Evolutionary conservation across 2,888 invertebrate genomes (phyloP), one percentile per base, ranked within the genome.

Genomic region (Abrostola triplasia): DNA sequence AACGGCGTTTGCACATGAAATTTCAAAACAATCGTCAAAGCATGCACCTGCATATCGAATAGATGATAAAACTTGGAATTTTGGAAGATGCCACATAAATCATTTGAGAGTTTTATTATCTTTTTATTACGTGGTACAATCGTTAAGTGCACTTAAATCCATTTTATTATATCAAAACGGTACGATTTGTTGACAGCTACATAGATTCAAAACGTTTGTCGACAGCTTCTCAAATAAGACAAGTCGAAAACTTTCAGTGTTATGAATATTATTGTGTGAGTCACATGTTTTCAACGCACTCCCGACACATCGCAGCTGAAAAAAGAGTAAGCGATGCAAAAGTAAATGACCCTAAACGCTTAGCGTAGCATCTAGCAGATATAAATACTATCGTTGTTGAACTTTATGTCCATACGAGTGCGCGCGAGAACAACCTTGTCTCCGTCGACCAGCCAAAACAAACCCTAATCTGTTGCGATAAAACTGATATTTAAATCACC

Each of bases 301-400:
- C 73, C 75, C 76, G 61, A 66, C 79, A 80, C 76, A 80, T 72
- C 79, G 79, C 80, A 76, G 77, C 84, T 87, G 85, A 86, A 89
- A 89, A 85, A 88, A 84, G 79, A 85, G 80, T 79, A 78, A 79
- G 77, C 84, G 73, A 82, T 80, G 80, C 76, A 72, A 88, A 88
- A 90, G 87, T 88, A 91, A 91, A 91, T 90, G 88, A 90, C 90
- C 90, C 90, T 89, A 89, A 90, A 90, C 87, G 86, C 85, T 87
- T 87, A 88, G 86, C 86, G 71, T 83, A 83, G 81, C 86, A 88
- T 87, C 88, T 84, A 88, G 78, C 83, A 86, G 90, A 88, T 90
- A 91, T 90, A 90, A 91, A 91, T 92, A 90, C 90, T 90, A 89
- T 87, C 85, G 82, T 85, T 86, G 86, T 86, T 84, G 85, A 87